Evolutionary conservation across 2,113 vertebrate species (phyloP).

Genomic region (Atrichornis clamosus): DNA sequence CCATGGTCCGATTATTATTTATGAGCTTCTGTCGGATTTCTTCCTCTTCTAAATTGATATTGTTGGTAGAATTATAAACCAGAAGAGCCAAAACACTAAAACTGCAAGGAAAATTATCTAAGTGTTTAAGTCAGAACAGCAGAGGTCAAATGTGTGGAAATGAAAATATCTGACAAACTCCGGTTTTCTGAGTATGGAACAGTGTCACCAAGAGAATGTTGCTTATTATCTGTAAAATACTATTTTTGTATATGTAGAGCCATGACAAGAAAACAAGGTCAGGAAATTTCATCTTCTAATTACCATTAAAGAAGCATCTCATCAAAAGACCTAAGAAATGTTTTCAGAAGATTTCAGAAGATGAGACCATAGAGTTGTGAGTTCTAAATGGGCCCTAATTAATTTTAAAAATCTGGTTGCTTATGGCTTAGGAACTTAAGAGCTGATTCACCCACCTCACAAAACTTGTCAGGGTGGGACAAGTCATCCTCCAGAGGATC

Average conservation of each 20-base stretch:
- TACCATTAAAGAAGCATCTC: neutral
- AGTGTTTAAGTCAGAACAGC: constrained; percentile 21
- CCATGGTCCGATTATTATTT: constrained; percentile 50
- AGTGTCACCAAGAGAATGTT: neutral
- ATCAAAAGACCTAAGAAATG: neutral
- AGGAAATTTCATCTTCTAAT: neutral
- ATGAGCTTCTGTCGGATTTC: constrained; percentile 73
- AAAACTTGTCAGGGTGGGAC: neutral
- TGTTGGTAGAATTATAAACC: constrained; percentile 77
- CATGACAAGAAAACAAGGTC: neutral
- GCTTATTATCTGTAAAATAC: neutral
- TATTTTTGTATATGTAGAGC: neutral
- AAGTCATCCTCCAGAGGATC: neutral
- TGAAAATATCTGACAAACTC: neutral
- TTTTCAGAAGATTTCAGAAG: neutral
- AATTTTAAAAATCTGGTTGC: neutral
- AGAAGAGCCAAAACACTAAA: constrained; percentile 81
- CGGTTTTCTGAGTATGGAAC: neutral
- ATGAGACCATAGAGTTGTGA: neutral
- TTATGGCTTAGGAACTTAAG: neutral
- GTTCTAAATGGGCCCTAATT: neutral
- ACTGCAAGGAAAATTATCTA: constrained; percentile 64
- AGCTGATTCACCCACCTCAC: neutral
- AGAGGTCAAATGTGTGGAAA: neutral
- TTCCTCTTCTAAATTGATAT: constrained; percentile 71